A percentile compares a stretch with the other conserved stretches of the same genome.
These are phyloP conservation scores for Meriones unguiculatus DNA, from an alignment of 2,113 vertebrate genomes.

Conservation along the genomic window DNA sequence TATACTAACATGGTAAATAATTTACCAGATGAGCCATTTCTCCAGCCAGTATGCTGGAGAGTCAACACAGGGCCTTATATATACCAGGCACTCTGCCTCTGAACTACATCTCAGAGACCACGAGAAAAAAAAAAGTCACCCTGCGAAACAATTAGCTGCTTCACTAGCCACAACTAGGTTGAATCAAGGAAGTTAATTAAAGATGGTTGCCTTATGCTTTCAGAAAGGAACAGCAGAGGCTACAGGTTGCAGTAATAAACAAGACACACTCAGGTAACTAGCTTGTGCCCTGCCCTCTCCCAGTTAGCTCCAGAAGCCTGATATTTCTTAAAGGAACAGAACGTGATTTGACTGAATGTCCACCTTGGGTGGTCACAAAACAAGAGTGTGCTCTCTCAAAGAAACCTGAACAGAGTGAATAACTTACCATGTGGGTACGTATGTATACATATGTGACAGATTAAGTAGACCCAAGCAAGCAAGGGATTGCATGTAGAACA, in stretches of 20 bases:
- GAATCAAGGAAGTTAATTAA: conserved; percentile 84
- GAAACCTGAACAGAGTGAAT: background rate
- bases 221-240: conserved; percentile 38
- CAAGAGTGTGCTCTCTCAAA: background rate
- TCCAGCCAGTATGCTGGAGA: background rate
- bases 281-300: background rate
- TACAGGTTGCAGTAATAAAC: background rate
- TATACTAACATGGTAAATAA: background rate
- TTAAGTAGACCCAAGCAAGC: background rate
- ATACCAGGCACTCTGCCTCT: background rate
- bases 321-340: background rate
- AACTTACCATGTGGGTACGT: background rate
- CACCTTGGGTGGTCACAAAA: background rate
- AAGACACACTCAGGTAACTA: conserved; percentile 32
- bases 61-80: too few species aligned
- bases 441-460: background rate
- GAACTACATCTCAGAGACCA: background rate
- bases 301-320: background rate
- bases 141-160: conserved; percentile 79
- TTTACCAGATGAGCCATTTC: background rate
- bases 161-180: conserved; percentile 80
- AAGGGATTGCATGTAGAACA: background rate
- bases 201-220: conserved; percentile 70
- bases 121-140: conserved; percentile 61
- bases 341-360: background rate